Evolutionary conservation across 2,888 invertebrate genomes (phyloP), one percentile per base, ranked within the genome.

Genomic region (Alsophila aescularia): DNA sequence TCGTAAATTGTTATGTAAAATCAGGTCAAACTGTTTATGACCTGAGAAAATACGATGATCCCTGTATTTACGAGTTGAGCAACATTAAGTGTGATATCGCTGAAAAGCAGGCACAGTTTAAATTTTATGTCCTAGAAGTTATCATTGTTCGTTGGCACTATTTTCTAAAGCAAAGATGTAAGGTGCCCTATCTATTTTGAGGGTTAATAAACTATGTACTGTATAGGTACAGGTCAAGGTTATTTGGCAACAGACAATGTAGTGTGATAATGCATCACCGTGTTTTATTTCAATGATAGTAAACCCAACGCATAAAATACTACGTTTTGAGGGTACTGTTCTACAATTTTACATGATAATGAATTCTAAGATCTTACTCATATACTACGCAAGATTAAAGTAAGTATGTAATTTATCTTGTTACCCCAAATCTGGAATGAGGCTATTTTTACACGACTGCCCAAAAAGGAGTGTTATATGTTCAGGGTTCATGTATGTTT

Each of bases 1-100:
- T 45, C 59, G 60, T 72, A 70, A 70, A 70, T 69, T 52, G 52
- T 58, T 50, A 52, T 67, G 66, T 70, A 69, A 64, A 68, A 69
- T 72, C 60, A 71, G 73, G 71, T 60, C 72, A 69, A 63, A 64
- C 60, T 68, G 59, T 73, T 62, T 68, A 68, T 67, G 63, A 69
- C 56, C 54, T 39, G 58, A 58, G 60, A 50, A 59, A 47, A 54
- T 59, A 59, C 53, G 62, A 49, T 60, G 54, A 58, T 59, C 52
- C 45, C 21, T 8, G 39, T 32, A 49, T 55, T 65, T 62, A 59
- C 29, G 48, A 43, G 13, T 34, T 54, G 51, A 50, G 42, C 36
- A 50, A 52, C 54, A 43, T 59, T 51, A 50, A 56, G 53, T 57
- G 43, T 48, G 34, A 56, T 52, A 50, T 41, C 42, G 53, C 57